Conservation (phyloP, 2,113 vertebrate species). For the Cettia cetti region DNA sequence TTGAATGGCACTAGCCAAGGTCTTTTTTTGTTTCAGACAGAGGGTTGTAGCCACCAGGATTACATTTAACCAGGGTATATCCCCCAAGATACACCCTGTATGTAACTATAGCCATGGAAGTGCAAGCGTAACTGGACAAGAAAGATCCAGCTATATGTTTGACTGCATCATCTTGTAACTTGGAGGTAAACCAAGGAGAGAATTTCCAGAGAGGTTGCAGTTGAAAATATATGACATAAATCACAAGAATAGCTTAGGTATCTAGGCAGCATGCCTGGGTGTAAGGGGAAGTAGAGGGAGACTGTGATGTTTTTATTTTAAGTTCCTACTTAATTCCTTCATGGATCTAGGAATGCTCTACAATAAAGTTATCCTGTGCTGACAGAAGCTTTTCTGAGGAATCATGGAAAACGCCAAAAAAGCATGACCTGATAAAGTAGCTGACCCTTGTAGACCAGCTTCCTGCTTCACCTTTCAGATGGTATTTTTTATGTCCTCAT, state of each 20-base stretch:
- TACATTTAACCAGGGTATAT: background rate
- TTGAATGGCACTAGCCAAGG: background rate
- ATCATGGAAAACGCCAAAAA: background rate
- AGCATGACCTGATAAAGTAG: background rate
- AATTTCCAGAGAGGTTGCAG: background rate
- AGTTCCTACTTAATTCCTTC: background rate
- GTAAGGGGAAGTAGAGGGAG: background rate
- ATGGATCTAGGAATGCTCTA: background rate
- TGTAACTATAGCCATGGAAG: background rate
- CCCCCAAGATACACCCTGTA: background rate
- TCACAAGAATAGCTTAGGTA: background rate
- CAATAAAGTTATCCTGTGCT: background rate
- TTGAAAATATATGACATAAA: background rate
- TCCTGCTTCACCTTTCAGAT: background rate
- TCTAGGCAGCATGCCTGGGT: background rate
- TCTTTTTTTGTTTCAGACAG: background rate
- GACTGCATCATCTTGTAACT: background rate
- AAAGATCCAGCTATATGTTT: background rate
- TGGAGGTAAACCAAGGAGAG: background rate
- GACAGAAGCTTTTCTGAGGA: background rate
- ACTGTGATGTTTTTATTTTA: background rate
- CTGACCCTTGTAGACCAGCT: background rate
- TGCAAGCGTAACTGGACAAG: background rate
- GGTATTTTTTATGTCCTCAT: background rate
- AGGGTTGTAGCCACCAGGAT: background rate